phyloP scores from a whole-genome alignment of 2,113 vertebrate genomes.

The Apeltes quadracus region DNA sequence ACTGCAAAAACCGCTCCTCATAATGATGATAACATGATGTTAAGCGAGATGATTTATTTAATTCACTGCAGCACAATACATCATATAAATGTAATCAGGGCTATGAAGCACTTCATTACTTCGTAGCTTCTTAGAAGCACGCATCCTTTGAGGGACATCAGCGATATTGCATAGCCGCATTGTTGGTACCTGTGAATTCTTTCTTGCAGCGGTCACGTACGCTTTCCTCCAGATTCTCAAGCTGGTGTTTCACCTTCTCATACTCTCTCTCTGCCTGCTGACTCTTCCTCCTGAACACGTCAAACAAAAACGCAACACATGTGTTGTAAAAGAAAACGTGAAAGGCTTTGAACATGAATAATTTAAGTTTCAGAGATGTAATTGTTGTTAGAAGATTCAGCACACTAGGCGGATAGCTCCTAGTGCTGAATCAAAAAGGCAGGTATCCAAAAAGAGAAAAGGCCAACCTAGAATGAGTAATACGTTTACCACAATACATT shows the following conservation, averaged over 20 bases:
- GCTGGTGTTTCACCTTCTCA: conserved; percentile 95
- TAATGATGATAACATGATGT: conserved; percentile 42
- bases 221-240: conserved; percentile 95
- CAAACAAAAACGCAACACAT: conserved; percentile 14
- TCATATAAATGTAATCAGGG: conserved; percentile 51
- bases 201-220: conserved; percentile 98
- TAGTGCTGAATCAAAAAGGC: no score
- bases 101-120: conserved; percentile 50
- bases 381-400: no score
- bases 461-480: background rate
- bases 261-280: conserved; percentile 97
- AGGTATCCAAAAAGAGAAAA: background rate
- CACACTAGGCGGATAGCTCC: no score
- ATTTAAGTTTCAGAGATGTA: background rate
- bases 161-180: background rate
- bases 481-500: conserved; percentile 1
- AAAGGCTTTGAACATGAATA: background rate
- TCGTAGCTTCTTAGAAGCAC: conserved; percentile 27
- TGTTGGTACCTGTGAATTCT: conserved; percentile 90
- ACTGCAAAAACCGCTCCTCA: conserved; percentile 37
- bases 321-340: background rate
- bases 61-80: conserved; percentile 38
- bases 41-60: conserved; percentile 39
- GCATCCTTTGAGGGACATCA: conserved; percentile 24
- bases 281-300: conserved; percentile 90